Base-by-base conservation (phyloP, 2,888 invertebrate species). In the Crocallis elinguaria region DNA sequence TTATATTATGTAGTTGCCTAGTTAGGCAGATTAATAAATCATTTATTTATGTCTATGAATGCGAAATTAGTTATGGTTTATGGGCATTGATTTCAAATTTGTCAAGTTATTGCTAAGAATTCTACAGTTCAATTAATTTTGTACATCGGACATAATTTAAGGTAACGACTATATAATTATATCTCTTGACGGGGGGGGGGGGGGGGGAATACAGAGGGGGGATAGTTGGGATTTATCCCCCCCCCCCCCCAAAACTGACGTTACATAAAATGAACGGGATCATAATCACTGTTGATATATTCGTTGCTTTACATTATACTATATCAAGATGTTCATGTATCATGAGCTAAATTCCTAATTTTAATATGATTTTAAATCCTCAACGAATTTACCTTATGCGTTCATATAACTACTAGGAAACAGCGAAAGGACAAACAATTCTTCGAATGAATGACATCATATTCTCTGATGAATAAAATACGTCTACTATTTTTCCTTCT, bases 1-100 rank as follows among this genome's bases (percentile, higher is more conserved):
- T 48, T 42, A 37, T 53, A n/a, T n/a, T n/a, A n/a, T 53, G 43
- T 41, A 41, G 44, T 43, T 32, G 37, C 41, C 33, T 43, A 48
- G 37, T 53, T 25, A 13, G 32, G 30, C 23, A 3, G n/a, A 43
- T 37, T 41, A 43, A 54, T 49, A 38, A 54, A 54, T 48, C 48
- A 42, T 38, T 43, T 53, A 53, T 54, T 37, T 43, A 38, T 43
- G 37, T 43, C 27, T 35, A 12, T 33, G 48, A 49, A 54, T 49
- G 48, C 43, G 27, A 43, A 54, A 49, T 48, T 29, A 38, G 49
- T 33, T 44, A 30, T 30, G 30, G 29, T 6, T 53, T 43, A 48
- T 43, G 33, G 25, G 21, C 37, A 13, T 13, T n/a, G 33, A 45
- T 45, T 39, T 39, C 17, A 29, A 35, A 44, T 50, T 32, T 17